phyloP scores from a whole-genome alignment of 1,140 invertebrate species.

The Rhizoglyphus robini region DNA sequence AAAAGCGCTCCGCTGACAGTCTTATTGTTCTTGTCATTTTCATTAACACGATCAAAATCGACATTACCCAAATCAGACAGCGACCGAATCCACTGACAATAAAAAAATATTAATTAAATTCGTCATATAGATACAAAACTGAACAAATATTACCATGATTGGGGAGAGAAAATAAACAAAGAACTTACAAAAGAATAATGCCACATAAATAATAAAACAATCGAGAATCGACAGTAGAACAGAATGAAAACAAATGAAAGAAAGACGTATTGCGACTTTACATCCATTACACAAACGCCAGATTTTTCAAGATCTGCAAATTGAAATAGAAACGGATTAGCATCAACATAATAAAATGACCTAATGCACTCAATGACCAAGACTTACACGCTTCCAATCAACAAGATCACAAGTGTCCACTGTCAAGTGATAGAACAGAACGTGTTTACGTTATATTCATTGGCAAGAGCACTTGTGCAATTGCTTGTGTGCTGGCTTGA shows the following conservation, averaged over 20 bases:
- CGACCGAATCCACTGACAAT: conserved; percentile 6
- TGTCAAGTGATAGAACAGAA: neutral
- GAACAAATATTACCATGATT: neutral
- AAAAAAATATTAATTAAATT: conserved; percentile 4
- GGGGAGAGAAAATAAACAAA: neutral
- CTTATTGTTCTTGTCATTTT: conserved; percentile 29
- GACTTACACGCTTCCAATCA: neutral
- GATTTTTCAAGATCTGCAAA: neutral
- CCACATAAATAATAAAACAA: neutral
- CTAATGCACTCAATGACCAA: neutral
- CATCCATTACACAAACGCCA: neutral
- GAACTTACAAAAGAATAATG: neutral
- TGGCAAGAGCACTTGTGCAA: neutral
- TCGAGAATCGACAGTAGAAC: neutral
- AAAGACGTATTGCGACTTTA: neutral
- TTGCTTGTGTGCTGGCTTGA: no score
- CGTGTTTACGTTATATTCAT: neutral
- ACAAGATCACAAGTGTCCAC: neutral
- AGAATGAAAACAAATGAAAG: neutral
- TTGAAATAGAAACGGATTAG: conserved; percentile 5
- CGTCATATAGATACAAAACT: neutral
- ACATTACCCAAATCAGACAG: conserved; percentile 77
- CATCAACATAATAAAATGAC: neutral
- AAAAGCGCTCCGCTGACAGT: conserved; percentile 74
- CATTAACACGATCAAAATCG: conserved; percentile 66